A percentile compares a stretch with the other conserved stretches of the same genome.
Conservation (phyloP, 2,888 invertebrate species). For the Desoria tigrina region DNA sequence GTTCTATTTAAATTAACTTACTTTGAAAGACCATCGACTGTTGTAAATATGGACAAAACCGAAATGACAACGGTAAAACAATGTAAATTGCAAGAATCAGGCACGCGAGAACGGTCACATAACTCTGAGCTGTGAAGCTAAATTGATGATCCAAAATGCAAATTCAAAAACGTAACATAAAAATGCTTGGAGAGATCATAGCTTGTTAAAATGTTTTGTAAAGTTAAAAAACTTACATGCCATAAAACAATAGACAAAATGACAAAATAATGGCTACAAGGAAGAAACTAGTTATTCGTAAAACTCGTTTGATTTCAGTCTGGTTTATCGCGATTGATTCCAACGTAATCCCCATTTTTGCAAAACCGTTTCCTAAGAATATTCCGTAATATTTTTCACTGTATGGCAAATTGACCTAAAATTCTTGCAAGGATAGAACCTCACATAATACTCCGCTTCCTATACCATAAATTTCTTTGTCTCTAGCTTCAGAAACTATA, state of each 20-base stretch:
- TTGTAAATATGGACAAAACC: slow-evolving; percentile 10
- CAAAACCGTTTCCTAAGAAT: too few species aligned
- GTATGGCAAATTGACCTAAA: too few species aligned
- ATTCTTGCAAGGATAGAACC: too few species aligned
- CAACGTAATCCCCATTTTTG: too few species aligned
- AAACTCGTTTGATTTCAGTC: not conserved
- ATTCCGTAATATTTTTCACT: too few species aligned
- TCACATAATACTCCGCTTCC: too few species aligned
- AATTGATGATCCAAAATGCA: not conserved
- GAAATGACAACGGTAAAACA: not conserved
- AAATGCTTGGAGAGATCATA: not conserved
- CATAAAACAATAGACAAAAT: not conserved
- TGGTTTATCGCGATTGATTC: not conserved
- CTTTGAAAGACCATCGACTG: slow-evolving; percentile 6
- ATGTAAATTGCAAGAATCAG: not conserved
- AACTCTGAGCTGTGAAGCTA: not conserved
- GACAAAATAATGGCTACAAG: not conserved
- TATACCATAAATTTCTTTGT: too few species aligned
- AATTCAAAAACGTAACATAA: not conserved
- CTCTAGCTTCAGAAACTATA: too few species aligned
- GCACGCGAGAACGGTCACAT: not conserved
- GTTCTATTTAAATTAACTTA: too few species aligned
- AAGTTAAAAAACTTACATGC: slow-evolving; percentile 4
- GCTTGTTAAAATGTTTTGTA: not conserved
- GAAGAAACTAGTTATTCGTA: not conserved